phyloP scores from a whole-genome alignment of 2,113 vertebrate genomes.

The Scalopus aquaticus region DNA sequence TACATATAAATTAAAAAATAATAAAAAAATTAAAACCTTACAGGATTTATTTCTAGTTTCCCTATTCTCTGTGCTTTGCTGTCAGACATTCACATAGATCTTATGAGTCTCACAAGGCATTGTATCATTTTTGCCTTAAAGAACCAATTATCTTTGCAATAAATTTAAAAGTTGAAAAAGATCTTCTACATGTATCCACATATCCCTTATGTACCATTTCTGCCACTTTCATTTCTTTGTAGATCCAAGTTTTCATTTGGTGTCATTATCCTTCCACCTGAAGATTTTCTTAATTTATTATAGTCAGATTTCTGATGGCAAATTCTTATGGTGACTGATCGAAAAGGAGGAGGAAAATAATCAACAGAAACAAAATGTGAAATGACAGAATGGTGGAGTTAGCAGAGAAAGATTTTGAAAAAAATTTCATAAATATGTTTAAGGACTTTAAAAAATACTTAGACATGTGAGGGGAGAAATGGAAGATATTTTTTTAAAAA shows the following conservation, averaged over 20 bases:
- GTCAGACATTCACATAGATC: too few species aligned
- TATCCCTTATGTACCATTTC: too few species aligned
- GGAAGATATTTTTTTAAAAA: constrained; percentile 3
- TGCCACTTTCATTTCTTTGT: too few species aligned
- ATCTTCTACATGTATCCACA: too few species aligned
- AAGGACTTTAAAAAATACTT: background rate
- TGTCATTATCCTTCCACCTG: background rate
- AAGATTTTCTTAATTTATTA: background rate
- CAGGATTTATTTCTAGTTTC: too few species aligned
- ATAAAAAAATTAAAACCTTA: too few species aligned
- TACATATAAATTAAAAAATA: too few species aligned
- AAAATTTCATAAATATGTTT: background rate
- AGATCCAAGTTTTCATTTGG: background rate
- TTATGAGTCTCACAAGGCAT: too few species aligned
- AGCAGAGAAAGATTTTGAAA: background rate
- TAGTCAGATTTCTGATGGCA: background rate
- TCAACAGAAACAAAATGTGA: background rate
- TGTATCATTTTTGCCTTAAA: too few species aligned
- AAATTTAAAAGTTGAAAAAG: too few species aligned
- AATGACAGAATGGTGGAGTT: background rate
- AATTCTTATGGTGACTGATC: background rate
- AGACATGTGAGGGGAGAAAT: constrained; percentile 3
- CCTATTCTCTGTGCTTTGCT: too few species aligned
- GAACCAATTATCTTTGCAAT: too few species aligned
- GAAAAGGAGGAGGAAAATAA: background rate